Evolutionary conservation across 2,113 vertebrate species (phyloP).

Genomic region (Callaeas wilsoni): DNA sequence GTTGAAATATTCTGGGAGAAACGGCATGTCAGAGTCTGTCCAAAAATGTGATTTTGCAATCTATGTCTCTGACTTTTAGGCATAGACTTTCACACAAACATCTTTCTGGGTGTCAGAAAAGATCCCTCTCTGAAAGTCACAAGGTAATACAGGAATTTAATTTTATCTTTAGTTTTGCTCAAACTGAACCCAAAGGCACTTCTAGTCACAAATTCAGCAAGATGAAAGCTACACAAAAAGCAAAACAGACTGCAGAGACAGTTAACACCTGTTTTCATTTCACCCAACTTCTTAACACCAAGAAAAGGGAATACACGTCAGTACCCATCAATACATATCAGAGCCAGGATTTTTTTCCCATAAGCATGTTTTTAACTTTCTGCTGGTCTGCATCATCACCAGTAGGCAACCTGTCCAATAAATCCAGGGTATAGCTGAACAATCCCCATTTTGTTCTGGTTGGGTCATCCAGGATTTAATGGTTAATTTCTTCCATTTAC

Average conservation of each 20-base stretch:
- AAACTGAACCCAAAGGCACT: not conserved
- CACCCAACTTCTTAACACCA: not conserved
- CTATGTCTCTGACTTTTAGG: not conserved
- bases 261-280: not conserved
- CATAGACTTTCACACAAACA: not conserved
- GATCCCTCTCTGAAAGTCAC: not conserved
- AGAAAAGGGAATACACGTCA: not conserved
- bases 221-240: not conserved
- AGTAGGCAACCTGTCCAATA: not conserved
- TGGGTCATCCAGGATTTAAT: not conserved
- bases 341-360: not conserved
- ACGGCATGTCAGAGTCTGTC: not conserved
- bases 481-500: not conserved
- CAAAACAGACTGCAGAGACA: not conserved
- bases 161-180: not conserved
- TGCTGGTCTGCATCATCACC: not conserved
- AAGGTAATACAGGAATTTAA: not conserved
- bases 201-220: not conserved
- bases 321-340: not conserved
- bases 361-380: not conserved
- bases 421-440: not conserved
- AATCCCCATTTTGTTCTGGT: not conserved
- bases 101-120: not conserved
- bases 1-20: not conserved
- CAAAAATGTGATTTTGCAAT: not conserved